These are phyloP conservation scores for Spisula solida DNA, from an alignment of 2,888 invertebrate genomes.

Conservation along the genomic window DNA sequence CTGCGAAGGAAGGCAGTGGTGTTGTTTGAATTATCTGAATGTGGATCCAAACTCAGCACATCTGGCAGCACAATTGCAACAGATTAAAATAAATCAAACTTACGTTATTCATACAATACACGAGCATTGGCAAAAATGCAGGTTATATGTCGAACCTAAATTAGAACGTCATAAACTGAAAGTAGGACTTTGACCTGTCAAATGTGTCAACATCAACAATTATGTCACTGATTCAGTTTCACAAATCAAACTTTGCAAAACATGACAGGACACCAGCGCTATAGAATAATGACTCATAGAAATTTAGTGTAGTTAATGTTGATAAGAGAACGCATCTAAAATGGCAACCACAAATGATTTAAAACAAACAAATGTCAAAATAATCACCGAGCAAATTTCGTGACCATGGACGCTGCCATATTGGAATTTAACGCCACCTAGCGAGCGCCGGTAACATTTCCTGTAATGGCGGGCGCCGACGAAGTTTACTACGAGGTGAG, in stretches of 20 bases:
- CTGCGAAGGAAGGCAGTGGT: no score
- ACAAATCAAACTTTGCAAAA: neutral
- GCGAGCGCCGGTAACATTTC: slow-evolving; percentile 50
- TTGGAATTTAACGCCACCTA: slow-evolving; percentile 46
- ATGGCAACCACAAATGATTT: neutral
- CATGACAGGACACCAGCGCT: neutral
- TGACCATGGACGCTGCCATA: slow-evolving; percentile 59
- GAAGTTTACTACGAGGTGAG: slow-evolving; percentile 67
- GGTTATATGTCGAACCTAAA: neutral
- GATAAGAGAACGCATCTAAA: neutral
- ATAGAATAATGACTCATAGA: neutral
- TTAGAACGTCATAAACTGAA: neutral
- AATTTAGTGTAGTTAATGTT: neutral
- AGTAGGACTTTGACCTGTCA: slow-evolving; percentile 13
- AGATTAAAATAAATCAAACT: no score
- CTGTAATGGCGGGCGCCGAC: slow-evolving; percentile 61
- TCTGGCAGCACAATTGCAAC: no score
- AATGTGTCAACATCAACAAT: neutral
- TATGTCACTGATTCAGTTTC: neutral
- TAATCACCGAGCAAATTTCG: slow-evolving; percentile 26
- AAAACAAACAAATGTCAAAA: neutral
- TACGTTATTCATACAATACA: no score
- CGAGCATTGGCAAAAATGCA: neutral
- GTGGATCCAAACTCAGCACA: no score
- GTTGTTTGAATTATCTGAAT: no score